A percentile compares a stretch with the other conserved stretches of the same genome.
Conservation (phyloP, 2,888 invertebrate genomes). For the Epistrophella euchroma region DNA sequence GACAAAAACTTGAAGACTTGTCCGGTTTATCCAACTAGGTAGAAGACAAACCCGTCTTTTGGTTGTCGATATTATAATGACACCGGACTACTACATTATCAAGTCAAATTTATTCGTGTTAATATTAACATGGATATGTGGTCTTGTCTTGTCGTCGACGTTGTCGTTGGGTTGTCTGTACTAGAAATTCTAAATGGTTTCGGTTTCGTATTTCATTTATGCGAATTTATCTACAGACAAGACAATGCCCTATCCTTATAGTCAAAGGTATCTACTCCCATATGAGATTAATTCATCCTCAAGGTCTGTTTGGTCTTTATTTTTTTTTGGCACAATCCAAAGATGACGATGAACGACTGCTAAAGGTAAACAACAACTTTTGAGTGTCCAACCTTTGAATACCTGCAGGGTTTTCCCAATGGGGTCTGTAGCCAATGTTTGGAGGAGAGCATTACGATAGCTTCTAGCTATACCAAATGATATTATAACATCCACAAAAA, state of each 20-base stretch:
- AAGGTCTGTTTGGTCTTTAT: conserved; percentile 21
- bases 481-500: conserved; percentile 8
- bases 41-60: conserved; percentile 6
- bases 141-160: too few species aligned
- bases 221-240: background rate
- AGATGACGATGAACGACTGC: conserved; percentile 8
- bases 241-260: background rate
- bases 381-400: background rate
- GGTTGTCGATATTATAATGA: conserved; percentile 38
- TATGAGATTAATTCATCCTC: conserved; percentile 5
- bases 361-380: conserved; percentile 38
- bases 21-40: conserved; percentile 27
- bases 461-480: conserved; percentile 8
- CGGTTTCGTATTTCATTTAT: conserved; percentile 10
- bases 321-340: background rate
- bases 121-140: conserved; percentile 16
- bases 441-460: conserved; percentile 12
- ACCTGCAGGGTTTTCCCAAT: conserved; percentile 23
- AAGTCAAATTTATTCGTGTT: conserved; percentile 28
- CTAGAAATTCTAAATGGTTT: conserved; percentile 10
- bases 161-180: background rate
- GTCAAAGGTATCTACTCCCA: background rate
- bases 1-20: conserved; percentile 46
- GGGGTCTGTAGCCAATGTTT: background rate
- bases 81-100: conserved; percentile 14